Conservation (phyloP, 2,888 invertebrate species). For the Nebria brevicollis region DNA sequence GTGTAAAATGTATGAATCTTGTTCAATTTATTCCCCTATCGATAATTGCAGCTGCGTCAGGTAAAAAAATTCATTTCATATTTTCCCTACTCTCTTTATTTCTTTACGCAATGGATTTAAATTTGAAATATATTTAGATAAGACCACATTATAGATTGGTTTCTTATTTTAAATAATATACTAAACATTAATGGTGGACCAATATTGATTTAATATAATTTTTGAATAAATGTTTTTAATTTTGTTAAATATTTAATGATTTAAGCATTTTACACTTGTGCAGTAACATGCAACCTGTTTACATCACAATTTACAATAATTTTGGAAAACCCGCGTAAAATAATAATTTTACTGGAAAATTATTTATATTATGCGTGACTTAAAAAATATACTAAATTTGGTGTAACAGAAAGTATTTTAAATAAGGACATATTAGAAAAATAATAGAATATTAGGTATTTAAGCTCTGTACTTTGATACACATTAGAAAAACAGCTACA, state of each 20-base stretch:
- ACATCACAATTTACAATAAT: not conserved
- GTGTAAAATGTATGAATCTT: not conserved
- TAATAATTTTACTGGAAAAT: not conserved
- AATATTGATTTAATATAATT: no score
- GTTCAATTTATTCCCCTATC: no score
- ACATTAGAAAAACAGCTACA: not conserved
- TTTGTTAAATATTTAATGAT: not conserved
- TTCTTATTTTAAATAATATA: no score
- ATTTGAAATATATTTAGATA: no score
- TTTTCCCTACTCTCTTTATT: no score
- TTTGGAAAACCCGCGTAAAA: not conserved
- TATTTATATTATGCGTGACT: not conserved
- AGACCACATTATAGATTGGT: no score
- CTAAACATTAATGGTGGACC: no score
- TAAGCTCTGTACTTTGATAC: not conserved
- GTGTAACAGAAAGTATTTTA: not conserved
- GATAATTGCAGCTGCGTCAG: no score
- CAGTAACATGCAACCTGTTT: not conserved
- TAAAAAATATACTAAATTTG: not conserved
- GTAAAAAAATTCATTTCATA: no score
- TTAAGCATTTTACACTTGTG: not conserved
- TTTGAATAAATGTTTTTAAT: no score
- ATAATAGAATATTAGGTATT: not conserved
- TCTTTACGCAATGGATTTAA: no score
- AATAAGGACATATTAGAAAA: not conserved